Evolutionary conservation across 2,797 vertebrate species (phyloP), one percentile per base, ranked within the genome.

Genomic region (Sardinella longiceps): DNA sequence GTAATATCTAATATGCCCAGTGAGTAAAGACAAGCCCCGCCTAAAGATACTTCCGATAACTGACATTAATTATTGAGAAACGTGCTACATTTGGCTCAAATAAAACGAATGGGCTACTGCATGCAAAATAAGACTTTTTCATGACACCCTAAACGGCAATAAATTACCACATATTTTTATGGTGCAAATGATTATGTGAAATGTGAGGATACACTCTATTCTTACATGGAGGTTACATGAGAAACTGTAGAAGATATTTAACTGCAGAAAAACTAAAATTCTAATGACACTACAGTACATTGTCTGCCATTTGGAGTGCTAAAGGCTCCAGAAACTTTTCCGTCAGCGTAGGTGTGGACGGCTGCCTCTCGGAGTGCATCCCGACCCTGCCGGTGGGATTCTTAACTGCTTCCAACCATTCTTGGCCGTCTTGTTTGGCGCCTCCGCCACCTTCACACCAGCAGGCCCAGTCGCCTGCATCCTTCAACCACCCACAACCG

Each of bases 381-480:
- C 33, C 30, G 30, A 39, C 66, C 66, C 66, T 18, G 33, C 33
- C 66, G 30, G 66, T 74, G 66, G 66, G 66, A 18, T 15, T 74
- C 33, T 18, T 20, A 74, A 33, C 66, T 39, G 66, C 66, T 18
- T 74, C 66, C 66, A 39, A 74, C 4, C 33, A 39, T 12, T 74
- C 66, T 74, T 74, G 66, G 66, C 66, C 7, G 66, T 74, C 66
- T 74, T 2, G 66, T 14, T 18, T 6, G 0, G 33, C 14, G 66
- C 66, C 66, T 74, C 66, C 66, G 33, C 66, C 66, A 74, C 33
- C 66, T 37, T 74, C 66, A 74, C 66, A 74, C 66, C 66, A 74
- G 18, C 66, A 1, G 66, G 33, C 66, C 14, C 66, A 18, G 30
- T 37, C 66, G 66, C 66, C 15, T 33, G 66, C 66, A 39, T 33